Percentiles rank a stretch among this genome's conserved stretches.
Evolutionary conservation across 2,113 vertebrate genomes (phyloP).

Genomic region (Nanorana parkeri): DNA sequence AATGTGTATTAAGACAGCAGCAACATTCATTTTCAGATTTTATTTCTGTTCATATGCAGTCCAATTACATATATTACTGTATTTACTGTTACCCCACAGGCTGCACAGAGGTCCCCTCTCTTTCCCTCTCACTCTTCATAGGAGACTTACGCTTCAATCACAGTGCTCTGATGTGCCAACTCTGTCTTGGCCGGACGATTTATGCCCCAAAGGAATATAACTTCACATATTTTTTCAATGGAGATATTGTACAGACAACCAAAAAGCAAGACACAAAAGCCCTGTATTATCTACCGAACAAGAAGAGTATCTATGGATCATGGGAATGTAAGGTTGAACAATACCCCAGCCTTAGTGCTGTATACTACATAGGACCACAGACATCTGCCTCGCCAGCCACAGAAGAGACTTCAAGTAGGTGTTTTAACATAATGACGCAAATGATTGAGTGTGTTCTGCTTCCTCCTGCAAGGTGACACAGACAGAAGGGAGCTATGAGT

Average conservation of each 20-base stretch:
- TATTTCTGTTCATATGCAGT: no score
- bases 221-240: background rate
- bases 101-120: background rate
- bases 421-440: background rate
- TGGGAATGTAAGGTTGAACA: slow-evolving; percentile 28
- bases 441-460: background rate
- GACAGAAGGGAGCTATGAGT: background rate
- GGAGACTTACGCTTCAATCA: no score
- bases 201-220: background rate
- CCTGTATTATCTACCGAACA: background rate
- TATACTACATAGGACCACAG: slow-evolving; percentile 32
- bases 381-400: background rate
- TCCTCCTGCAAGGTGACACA: background rate
- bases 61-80: no score
- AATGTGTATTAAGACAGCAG: no score
- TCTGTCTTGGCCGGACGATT: background rate
- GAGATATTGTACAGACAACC: background rate
- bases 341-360: background rate
- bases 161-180: background rate
- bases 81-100: background rate
- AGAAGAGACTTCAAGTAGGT: background rate
- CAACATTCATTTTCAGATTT: no score
- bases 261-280: background rate
- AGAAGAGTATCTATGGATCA: background rate
- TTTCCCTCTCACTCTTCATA: background rate